phyloP scores from a whole-genome alignment of 2,797 vertebrate species.

The Centropyge bicolor region DNA sequence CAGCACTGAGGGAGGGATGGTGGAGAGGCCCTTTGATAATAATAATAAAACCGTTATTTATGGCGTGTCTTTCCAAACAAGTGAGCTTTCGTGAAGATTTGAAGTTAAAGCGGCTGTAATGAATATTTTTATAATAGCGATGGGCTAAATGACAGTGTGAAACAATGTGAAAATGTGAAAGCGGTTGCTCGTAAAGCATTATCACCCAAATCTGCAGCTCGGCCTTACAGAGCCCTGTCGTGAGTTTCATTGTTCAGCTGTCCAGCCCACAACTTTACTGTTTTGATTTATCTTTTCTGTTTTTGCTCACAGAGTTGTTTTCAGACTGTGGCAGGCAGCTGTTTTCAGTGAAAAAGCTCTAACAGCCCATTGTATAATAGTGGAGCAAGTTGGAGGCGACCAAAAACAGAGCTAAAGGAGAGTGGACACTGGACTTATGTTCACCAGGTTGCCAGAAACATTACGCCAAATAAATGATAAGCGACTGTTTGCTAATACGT shows the following conservation, averaged over 20 bases:
- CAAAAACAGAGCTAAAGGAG: neutral
- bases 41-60: conserved; percentile 40
- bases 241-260: neutral
- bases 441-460: too few relatives aligned
- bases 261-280: neutral
- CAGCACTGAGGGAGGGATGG: conserved; percentile 26
- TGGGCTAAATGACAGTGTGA: neutral
- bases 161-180: neutral
- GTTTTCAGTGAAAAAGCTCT: neutral
- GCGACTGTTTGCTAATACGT: neutral
- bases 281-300: neutral
- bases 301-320: neutral
- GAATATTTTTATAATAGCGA: neutral
- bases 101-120: conserved; percentile 1
- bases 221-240: neutral
- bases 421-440: neutral
- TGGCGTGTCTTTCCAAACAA: conserved; percentile 10
- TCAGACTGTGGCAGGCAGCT: neutral
- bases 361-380: neutral
- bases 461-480: neutral
- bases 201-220: neutral
- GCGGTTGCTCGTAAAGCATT: neutral
- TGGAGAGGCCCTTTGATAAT: conserved; percentile 30
- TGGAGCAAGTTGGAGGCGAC: neutral
- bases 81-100: conserved; percentile 9